Evolutionary conservation across 2,888 invertebrate genomes (phyloP), one percentile per base, ranked within the genome.

Genomic region (Dolomedes plantarius): DNA sequence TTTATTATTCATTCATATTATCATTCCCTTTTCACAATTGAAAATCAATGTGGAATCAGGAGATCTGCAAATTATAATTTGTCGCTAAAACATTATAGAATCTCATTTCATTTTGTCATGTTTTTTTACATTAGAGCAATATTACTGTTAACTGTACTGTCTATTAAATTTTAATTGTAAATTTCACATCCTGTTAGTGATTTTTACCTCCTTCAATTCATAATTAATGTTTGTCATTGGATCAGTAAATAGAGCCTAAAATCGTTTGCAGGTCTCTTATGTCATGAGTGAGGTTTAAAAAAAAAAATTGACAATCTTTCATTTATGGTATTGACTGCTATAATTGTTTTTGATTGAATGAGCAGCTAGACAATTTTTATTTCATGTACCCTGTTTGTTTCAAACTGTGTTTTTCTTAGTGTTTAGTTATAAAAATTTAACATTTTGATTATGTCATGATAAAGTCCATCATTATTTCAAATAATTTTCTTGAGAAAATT

Each of bases 1-100:
- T 80, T 80, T 56, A 62, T 62, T 32, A n/a, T 74, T 56, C 36
- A 23, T 31, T 68, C 41, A 32, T 56, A 64, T 32, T 64, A 73
- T 50, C 50, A 67, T 74, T 73, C 19, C 50, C 67, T 65, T 46
- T 64, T 64, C 65, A 65, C 23, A 41, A 16, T 69, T 41, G 39
- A 28, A 28, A 27, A 41, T 69, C 36, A 16, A 23, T n/a, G 5
- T 31, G 5, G 67, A 16, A 23, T n/a, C 5, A 31, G 5, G 67
- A 67, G 31, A 19, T 32, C 31, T 67, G 31, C 67, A 67, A 32
- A 67, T 31, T 67, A 32, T 13, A 62, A 16, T 62, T 23, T 62
- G 23, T 2, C 0, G 5, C 9, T 11, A 1, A 62, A 62, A 11
- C 6, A 7, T 46, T 50, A 11, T 13, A 50, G 5, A n/a, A n/a